Evolutionary conservation across 2,888 invertebrate species (phyloP).

Genomic region (Ophraella communa): DNA sequence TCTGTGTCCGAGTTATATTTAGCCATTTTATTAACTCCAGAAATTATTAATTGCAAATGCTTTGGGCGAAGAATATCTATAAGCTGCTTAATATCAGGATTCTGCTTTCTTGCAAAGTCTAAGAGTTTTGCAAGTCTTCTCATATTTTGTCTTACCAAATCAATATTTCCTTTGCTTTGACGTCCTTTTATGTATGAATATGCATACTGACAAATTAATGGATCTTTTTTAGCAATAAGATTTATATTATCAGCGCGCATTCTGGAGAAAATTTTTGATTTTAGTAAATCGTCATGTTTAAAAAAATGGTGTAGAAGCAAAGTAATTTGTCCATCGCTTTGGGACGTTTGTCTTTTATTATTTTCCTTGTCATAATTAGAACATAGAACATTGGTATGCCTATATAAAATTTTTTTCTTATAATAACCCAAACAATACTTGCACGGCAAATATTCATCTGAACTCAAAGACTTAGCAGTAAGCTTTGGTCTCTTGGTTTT

Average conservation of each 20-base stretch:
- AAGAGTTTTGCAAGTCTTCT: constrained; percentile 29
- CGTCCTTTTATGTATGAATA: constrained; percentile 40
- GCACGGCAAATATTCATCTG: constrained; percentile 2
- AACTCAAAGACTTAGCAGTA: no score
- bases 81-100: constrained; percentile 32
- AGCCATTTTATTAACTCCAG: constrained; percentile 37
- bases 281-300: constrained; percentile 32
- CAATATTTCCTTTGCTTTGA: constrained; percentile 39
- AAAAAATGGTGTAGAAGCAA: constrained; percentile 17
- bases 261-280: constrained; percentile 29
- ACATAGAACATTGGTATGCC: neutral
- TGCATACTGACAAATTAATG: constrained; percentile 35
- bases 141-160: constrained; percentile 35
- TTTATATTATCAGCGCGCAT: constrained; percentile 35
- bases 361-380: neutral
- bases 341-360: constrained; percentile 8
- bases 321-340: constrained; percentile 28
- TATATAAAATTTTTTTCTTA: neutral
- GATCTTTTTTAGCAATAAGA: constrained; percentile 34
- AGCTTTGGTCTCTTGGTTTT: no score
- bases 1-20: constrained; percentile 38
- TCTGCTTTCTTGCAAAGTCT: constrained; percentile 19
- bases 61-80: constrained; percentile 36
- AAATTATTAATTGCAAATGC: constrained; percentile 34
- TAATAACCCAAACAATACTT: constrained; percentile 8